These are phyloP conservation scores for Aplocera efformata DNA, from an alignment of 2,888 invertebrate genomes.

Conservation along the genomic window DNA sequence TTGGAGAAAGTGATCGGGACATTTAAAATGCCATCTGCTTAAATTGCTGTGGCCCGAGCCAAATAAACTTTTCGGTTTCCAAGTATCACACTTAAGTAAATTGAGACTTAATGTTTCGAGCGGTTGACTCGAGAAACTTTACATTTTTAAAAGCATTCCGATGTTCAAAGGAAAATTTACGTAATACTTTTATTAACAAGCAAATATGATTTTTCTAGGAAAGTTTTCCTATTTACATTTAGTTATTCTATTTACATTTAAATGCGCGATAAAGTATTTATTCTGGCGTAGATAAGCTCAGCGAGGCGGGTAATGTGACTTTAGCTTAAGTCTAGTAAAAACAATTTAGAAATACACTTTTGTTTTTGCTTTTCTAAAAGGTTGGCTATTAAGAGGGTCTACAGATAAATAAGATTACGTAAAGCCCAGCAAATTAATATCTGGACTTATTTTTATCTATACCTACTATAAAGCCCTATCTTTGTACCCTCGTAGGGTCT, in stretches of 20 bases:
- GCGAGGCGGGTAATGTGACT: not conserved
- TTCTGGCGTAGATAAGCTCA: not conserved
- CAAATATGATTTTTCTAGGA: slow-evolving; percentile 12
- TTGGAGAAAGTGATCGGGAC: too few species aligned
- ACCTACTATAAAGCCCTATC: too few species aligned
- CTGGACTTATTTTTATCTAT: too few species aligned
- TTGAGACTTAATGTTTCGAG: slow-evolving; percentile 13
- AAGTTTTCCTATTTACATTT: slow-evolving; percentile 17
- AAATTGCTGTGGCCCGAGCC: too few species aligned
- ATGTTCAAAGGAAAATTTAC: slow-evolving; percentile 18
- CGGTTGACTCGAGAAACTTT: slow-evolving; percentile 13
- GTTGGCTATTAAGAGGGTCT: too few species aligned
- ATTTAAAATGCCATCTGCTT: too few species aligned
- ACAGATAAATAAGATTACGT: too few species aligned
- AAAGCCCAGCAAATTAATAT: too few species aligned
- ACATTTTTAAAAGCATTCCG: slow-evolving; percentile 27
- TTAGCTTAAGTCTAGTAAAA: not conserved
- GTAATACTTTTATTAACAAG: slow-evolving; percentile 10
- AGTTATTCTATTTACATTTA: slow-evolving; percentile 18
- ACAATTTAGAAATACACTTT: too few species aligned
- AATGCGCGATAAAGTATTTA: slow-evolving; percentile 8
- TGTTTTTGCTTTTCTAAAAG: too few species aligned
- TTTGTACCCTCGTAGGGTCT: too few species aligned
- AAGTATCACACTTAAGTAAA: slow-evolving; percentile 10
- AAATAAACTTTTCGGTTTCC: slow-evolving; percentile 10